Evolutionary conservation across 2,888 invertebrate genomes (phyloP).

Genomic region (Slavum lentiscoides): DNA sequence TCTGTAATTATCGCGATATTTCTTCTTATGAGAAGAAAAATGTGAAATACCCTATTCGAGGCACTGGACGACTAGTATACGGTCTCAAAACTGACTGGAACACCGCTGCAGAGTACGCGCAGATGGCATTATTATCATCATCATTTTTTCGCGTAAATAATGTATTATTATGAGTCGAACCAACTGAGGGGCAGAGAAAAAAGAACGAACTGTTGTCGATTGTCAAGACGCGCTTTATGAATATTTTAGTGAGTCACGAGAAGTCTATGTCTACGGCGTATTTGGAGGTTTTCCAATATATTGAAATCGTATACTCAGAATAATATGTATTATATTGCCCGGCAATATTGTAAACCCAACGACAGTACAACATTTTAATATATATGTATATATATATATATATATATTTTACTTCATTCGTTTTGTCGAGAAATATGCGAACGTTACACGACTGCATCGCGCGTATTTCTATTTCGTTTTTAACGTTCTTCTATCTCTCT

Average conservation of each 20-base stretch:
- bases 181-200: not conserved
- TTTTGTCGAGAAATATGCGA: not conserved
- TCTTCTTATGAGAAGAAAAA: too few relatives aligned
- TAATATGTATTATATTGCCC: not conserved
- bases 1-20: too few relatives aligned
- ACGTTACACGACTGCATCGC: not conserved
- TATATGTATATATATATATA: not conserved
- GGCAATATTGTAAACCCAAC: not conserved
- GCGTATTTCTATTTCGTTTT: not conserved
- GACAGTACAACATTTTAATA: not conserved
- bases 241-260: constrained; percentile 14
- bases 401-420: too few relatives aligned
- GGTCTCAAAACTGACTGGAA: too few relatives aligned
- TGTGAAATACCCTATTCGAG: too few relatives aligned
- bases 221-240: constrained; percentile 22
- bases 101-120: too few relatives aligned
- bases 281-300: constrained; percentile 5
- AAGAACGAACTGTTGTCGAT: not conserved
- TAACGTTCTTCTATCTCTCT: not conserved
- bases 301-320: constrained; percentile 6
- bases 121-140: too few relatives aligned
- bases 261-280: not conserved
- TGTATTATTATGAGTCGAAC: too few relatives aligned
- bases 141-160: too few relatives aligned
- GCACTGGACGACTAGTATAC: too few relatives aligned